Percentiles rank a stretch among this genome's conserved stretches.
These are phyloP conservation scores for Oreotragus oreotragus DNA, from an alignment of 2,113 vertebrate genomes.

Conservation along the genomic window DNA sequence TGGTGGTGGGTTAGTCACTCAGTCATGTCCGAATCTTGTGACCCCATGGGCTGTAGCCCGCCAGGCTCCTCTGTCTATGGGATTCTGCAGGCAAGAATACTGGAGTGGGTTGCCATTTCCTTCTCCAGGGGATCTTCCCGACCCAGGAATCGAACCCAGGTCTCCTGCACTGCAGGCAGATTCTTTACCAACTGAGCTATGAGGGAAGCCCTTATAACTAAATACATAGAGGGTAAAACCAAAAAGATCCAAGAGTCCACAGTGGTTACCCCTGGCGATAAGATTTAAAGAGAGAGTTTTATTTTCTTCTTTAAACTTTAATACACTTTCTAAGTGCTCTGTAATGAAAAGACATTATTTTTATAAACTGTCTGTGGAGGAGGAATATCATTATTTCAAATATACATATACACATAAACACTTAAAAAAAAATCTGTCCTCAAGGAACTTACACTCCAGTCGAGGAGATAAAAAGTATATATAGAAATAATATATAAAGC, in stretches of 20 bases:
- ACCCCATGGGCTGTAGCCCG: background rate
- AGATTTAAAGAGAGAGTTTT: background rate
- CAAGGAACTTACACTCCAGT: background rate
- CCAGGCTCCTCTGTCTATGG: no score
- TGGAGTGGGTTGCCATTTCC: background rate
- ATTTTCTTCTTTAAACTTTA: slow-evolving; percentile 46
- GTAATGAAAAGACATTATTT: slow-evolving; percentile 1
- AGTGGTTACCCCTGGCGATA: background rate
- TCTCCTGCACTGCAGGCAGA: no score
- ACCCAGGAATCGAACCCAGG: no score
- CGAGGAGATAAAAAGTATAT: background rate
- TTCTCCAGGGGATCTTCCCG: no score
- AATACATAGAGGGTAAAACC: background rate
- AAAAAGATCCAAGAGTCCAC: background rate
- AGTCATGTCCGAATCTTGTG: no score
- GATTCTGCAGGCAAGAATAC: background rate
- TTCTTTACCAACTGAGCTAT: background rate
- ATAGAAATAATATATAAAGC: background rate
- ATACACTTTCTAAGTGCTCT: background rate
- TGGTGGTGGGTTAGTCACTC: background rate
- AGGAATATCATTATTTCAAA: background rate
- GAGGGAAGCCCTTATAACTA: background rate
- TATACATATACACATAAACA: background rate
- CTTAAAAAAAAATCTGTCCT: background rate
- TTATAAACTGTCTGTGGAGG: background rate